Evolutionary conservation across 2,797 vertebrate species (phyloP).

Genomic region (Geotrypetes seraphini): DNA sequence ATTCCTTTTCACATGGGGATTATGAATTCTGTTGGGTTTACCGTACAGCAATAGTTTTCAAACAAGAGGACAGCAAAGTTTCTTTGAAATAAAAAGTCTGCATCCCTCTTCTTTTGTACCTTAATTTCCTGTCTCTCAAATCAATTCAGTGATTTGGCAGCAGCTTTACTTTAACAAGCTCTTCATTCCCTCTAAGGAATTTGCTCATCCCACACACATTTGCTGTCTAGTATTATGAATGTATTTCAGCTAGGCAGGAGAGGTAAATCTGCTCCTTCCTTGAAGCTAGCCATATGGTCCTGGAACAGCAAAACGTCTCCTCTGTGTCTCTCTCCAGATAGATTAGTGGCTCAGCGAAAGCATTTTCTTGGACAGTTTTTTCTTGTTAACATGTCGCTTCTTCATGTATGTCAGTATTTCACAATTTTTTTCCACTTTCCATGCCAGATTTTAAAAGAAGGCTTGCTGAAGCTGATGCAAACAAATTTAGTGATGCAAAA

Average conservation of each 20-base stretch:
- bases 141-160: neutral
- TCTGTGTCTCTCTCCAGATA: neutral
- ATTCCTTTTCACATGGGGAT: no score
- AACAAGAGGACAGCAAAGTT: neutral
- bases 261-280: neutral
- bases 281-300: conserved; percentile 5
- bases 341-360: neutral
- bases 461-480: neutral
- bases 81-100: rapidly evolving
- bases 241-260: neutral
- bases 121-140: neutral
- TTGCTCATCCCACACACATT: neutral
- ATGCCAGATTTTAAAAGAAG: neutral
- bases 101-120: neutral
- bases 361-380: neutral
- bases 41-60: neutral
- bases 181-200: neutral
- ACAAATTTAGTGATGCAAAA: no score
- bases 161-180: neutral
- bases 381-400: neutral
- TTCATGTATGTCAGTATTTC: rapidly evolving
- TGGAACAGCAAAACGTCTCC: neutral
- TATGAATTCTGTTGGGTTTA: no score
- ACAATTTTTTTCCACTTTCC: neutral
- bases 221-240: neutral